Evolutionary conservation across 92 coral and sea anemone genomes (phyloP).

Genomic region (Phymanthus crucifer): DNA sequence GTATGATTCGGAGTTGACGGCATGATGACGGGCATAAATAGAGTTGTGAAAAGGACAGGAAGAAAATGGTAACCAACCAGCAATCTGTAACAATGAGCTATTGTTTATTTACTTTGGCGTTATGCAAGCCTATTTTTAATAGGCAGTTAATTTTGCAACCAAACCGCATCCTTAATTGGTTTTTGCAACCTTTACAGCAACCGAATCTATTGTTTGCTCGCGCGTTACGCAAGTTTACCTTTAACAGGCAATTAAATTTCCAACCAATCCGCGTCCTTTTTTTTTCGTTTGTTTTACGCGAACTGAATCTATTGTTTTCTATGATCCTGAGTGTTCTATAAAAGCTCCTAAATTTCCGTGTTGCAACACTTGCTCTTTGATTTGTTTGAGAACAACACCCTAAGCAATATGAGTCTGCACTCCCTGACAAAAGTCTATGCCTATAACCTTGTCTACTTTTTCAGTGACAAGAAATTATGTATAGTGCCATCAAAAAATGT

Average conservation of each 20-base stretch:
- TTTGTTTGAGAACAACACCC: neutral
- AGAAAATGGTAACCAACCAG: too few relatives aligned
- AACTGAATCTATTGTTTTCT: neutral
- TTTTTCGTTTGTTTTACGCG: neutral
- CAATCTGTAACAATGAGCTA: too few relatives aligned
- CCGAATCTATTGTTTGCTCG: neutral
- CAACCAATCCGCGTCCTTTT: conserved; percentile 1
- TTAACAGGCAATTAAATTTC: neutral
- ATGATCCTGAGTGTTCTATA: neutral
- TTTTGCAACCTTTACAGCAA: conserved; percentile 1
- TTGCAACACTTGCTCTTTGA: conserved; percentile 5
- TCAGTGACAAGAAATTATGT: conserved; percentile 23
- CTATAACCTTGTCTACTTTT: conserved; percentile 32
- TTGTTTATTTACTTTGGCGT: neutral
- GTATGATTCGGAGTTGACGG: conserved; percentile 11
- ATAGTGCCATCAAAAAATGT: conserved; percentile 32
- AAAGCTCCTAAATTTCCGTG: conserved; percentile 6
- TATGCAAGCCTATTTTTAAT: neutral
- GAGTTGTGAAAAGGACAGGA: too few relatives aligned
- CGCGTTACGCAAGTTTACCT: neutral
- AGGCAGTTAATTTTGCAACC: neutral
- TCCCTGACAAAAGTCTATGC: conserved; percentile 27
- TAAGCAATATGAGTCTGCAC: conserved; percentile 32
- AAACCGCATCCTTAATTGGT: neutral
- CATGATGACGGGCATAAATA: neutral